Conservation (phyloP, 2,113 vertebrate species). For the Geococcyx californianus region DNA sequence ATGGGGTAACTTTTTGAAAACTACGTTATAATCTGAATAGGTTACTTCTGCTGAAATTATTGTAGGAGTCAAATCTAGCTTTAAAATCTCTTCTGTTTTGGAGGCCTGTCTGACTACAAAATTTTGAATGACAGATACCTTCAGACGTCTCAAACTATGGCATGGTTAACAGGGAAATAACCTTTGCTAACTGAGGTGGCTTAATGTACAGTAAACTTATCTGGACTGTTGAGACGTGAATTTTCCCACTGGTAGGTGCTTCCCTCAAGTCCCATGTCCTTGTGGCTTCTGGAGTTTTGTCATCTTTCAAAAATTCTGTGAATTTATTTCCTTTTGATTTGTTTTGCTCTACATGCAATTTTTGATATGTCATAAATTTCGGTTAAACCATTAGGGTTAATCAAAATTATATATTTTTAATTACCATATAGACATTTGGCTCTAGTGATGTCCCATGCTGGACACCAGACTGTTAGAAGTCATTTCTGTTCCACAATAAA, state of each 20-base stretch:
- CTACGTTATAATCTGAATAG: not conserved
- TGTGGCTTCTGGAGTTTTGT: not conserved
- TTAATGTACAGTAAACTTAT: not conserved
- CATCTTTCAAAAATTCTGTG: not conserved
- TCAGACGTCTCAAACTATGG: not conserved
- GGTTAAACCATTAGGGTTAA: not conserved
- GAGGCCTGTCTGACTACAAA: not conserved
- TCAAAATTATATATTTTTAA: not conserved
- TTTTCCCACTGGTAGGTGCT: not conserved
- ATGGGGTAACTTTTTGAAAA: not conserved
- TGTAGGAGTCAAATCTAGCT: not conserved
- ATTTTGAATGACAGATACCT: not conserved
- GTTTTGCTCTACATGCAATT: not conserved
- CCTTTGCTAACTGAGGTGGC: not conserved
- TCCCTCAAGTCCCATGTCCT: not conserved
- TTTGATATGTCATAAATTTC: not conserved
- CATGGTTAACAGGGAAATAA: not conserved
- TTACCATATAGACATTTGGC: accelerated
- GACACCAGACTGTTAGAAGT: not conserved
- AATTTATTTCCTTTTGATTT: not conserved
- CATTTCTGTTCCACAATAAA: not conserved
- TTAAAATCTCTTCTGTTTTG: not conserved
- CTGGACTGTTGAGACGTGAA: not conserved
- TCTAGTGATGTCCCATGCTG: not conserved
- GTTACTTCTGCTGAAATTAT: not conserved